Evolutionary conservation across 1,140 invertebrate species (phyloP).

Genomic region (Drosophila kurseongensis): DNA sequence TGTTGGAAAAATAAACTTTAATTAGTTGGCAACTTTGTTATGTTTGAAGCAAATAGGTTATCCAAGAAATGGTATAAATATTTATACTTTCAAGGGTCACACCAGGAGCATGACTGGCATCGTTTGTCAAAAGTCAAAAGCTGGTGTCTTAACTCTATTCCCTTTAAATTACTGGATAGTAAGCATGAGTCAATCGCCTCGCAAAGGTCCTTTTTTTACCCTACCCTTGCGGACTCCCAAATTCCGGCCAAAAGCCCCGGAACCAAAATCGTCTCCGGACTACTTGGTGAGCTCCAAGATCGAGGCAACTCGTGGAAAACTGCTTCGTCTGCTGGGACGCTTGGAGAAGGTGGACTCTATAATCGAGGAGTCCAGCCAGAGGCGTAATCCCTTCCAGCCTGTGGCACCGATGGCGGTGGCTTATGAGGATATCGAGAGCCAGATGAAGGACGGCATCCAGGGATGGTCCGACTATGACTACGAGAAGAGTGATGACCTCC

Average conservation of each 20-base stretch:
- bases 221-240: background rate
- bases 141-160: no score
- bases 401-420: background rate
- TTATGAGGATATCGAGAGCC: background rate
- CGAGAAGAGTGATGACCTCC: background rate
- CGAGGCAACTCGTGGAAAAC: background rate
- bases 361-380: background rate
- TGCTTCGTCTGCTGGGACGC: background rate
- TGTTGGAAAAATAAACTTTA: no score
- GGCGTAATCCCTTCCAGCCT: background rate
- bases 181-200: background rate
- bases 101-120: background rate
- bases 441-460: background rate
- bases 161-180: background rate
- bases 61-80: background rate
- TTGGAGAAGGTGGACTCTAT: conserved; percentile 1
- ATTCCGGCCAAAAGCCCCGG: background rate
- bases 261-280: background rate
- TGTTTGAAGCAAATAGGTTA: background rate
- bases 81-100: background rate
- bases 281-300: background rate
- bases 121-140: background rate
- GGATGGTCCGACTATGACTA: background rate
- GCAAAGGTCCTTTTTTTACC: background rate
- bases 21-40: no score